Conservation (phyloP, 2,888 invertebrate species). For the Troides aeacus region DNA sequence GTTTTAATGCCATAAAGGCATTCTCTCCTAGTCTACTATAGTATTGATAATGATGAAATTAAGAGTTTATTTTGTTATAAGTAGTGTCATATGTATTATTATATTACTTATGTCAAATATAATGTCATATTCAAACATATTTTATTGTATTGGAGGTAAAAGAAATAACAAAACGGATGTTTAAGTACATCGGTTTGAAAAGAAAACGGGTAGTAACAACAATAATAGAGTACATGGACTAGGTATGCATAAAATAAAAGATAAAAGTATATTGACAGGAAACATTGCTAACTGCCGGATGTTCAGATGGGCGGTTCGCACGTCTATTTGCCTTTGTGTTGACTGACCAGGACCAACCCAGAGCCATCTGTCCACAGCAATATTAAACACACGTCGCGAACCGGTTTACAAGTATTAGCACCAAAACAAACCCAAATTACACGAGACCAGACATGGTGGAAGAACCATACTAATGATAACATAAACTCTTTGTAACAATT, state of each 20-base stretch:
- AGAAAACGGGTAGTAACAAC: not conserved
- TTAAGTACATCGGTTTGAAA: not conserved
- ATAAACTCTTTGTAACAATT: too few species aligned
- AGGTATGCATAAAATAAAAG: slow-evolving; percentile 14
- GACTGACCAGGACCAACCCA: slow-evolving; percentile 55
- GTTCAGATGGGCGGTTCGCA: slow-evolving; percentile 45
- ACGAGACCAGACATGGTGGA: slow-evolving; percentile 17
- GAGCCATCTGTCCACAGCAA: slow-evolving; percentile 56
- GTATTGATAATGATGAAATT: too few species aligned
- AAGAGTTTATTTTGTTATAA: too few species aligned
- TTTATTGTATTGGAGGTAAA: too few species aligned
- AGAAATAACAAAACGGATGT: not conserved
- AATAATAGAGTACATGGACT: slow-evolving; percentile 11
- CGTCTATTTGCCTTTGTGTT: slow-evolving; percentile 63
- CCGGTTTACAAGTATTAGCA: slow-evolving; percentile 54
- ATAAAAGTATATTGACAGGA: slow-evolving; percentile 28
- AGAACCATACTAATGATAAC: too few species aligned
- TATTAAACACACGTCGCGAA: slow-evolving; percentile 60
- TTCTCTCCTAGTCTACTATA: too few species aligned
- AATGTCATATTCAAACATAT: too few species aligned
- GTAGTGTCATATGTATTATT: too few species aligned
- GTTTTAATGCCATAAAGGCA: too few species aligned
- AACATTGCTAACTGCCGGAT: slow-evolving; percentile 22
- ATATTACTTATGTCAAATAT: too few species aligned
- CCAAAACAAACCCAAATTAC: slow-evolving; percentile 44